Evolutionary conservation across 2,113 vertebrate species (phyloP).

Genomic region (human (Homo sapiens)): DNA sequence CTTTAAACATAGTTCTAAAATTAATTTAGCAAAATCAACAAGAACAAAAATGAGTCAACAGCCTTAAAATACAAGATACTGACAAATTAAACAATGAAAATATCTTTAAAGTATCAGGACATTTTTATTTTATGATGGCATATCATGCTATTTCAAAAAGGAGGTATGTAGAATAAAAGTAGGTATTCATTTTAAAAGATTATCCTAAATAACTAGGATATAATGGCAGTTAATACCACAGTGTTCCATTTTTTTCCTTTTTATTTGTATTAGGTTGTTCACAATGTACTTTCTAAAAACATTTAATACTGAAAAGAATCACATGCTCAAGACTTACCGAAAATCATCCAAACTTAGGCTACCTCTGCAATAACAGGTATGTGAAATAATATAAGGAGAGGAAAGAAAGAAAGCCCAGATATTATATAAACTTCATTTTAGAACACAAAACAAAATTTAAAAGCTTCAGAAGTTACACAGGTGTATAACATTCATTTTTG

Average conservation of each 20-base stretch:
- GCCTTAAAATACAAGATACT: constrained; percentile 24
- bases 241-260: not conserved
- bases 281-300: constrained; percentile 60
- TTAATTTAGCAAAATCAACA: constrained; percentile 30
- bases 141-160: constrained; percentile 36
- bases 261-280: constrained; percentile 52
- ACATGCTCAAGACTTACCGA: constrained; percentile 91
- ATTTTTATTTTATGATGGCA: constrained; percentile 40
- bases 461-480: constrained; percentile 55
- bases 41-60: not conserved
- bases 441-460: constrained; percentile 62
- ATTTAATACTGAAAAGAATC: constrained; percentile 76
- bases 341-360: constrained; percentile 95
- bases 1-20: constrained; percentile 44
- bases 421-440: constrained; percentile 65
- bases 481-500: not conserved
- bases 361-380: constrained; percentile 97
- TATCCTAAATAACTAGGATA: constrained; percentile 64
- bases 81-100: not conserved
- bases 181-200: constrained; percentile 46
- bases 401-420: constrained; percentile 78
- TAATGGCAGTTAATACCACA: constrained; percentile 77
- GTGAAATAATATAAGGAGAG: constrained; percentile 87
- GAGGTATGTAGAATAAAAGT: constrained; percentile 40
- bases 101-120: not conserved